Percentiles rank a stretch among this genome's conserved stretches.
phyloP scores from a whole-genome alignment of 2,113 vertebrate species.

The Laterallus jamaicensis region DNA sequence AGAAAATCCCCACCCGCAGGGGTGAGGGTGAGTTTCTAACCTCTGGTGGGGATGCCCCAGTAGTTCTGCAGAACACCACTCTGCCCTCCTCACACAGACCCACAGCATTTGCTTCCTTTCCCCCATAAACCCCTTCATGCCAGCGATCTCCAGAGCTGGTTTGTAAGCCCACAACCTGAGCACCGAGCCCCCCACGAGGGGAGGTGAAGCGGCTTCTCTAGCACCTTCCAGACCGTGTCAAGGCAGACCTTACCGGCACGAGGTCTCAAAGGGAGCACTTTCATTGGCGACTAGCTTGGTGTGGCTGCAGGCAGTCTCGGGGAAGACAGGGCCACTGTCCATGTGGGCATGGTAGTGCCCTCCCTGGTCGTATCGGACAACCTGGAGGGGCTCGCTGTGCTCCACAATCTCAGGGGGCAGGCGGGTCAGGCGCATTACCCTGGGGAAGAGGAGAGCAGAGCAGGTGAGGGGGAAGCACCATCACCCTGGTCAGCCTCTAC shows the following conservation, averaged over 20 bases:
- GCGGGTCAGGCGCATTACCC: slow-evolving; percentile 89
- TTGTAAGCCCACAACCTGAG: neutral
- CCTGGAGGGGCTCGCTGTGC: slow-evolving; percentile 93
- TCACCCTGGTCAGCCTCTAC: fast-evolving
- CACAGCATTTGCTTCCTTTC: neutral
- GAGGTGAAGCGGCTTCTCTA: neutral
- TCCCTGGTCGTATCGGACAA: slow-evolving; percentile 88
- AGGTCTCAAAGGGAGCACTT: slow-evolving; percentile 86
- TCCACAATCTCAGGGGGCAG: slow-evolving; percentile 88
- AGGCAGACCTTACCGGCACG: slow-evolving; percentile 84
- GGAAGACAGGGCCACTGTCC: slow-evolving; percentile 88
- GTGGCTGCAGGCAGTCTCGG: slow-evolving; percentile 89
- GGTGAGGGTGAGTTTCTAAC: neutral
- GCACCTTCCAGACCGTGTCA: fast-evolving
- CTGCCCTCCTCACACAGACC: fast-evolving
- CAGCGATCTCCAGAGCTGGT: neutral
- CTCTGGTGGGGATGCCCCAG: neutral
- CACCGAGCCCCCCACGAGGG: fast-evolving
- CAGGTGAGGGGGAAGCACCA: neutral
- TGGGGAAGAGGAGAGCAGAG: slow-evolving; percentile 51
- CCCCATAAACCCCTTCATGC: neutral
- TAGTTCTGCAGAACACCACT: neutral
- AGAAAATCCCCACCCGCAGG: neutral
- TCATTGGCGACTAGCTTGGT: slow-evolving; percentile 89
- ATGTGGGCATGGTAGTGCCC: slow-evolving; percentile 94